These are phyloP conservation scores for Pandemis cinnamomeana DNA, from an alignment of 2,888 invertebrate species.

Conservation along the genomic window DNA sequence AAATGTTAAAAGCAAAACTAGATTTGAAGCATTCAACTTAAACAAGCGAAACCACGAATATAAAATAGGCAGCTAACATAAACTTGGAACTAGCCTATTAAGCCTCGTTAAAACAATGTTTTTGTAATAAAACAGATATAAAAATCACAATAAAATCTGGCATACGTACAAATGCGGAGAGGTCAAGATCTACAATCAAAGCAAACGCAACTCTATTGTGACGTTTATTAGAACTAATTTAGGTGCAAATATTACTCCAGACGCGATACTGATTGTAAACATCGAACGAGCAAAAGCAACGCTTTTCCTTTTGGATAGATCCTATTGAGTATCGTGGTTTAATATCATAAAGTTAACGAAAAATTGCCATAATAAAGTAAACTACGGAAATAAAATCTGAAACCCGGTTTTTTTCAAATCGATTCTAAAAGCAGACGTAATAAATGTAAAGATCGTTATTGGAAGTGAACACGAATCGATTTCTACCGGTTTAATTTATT, in stretches of 20 bases:
- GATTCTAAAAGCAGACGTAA: conserved; percentile 3
- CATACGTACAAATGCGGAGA: conserved; percentile 13
- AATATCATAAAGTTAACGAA: conserved; percentile 12
- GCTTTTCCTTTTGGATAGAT: conserved; percentile 5
- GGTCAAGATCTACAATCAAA: not conserved
- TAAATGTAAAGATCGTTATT: not conserved
- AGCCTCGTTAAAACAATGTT: conserved; percentile 50
- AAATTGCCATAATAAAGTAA: conserved; percentile 3
- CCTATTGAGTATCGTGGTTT: not conserved
- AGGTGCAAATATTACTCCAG: not conserved
- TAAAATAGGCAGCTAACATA: conserved; percentile 18
- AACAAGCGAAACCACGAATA: conserved; percentile 1
- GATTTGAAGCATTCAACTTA: not conserved
- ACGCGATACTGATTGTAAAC: not conserved
- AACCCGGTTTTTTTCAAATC: not conserved
- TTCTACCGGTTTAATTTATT: not conserved
- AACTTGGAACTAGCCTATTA: conserved; percentile 45
- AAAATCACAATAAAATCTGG: conserved; percentile 49
- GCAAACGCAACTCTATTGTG: not conserved
- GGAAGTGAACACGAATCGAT: not conserved
- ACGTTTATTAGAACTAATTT: not conserved
- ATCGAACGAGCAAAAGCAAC: not conserved
- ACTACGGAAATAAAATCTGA: not conserved
- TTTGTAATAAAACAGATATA: conserved; percentile 46
- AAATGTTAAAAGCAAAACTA: not conserved